phyloP scores from a whole-genome alignment of 2,888 invertebrate genomes.

The Amblyjoppa fuscipennis region DNA sequence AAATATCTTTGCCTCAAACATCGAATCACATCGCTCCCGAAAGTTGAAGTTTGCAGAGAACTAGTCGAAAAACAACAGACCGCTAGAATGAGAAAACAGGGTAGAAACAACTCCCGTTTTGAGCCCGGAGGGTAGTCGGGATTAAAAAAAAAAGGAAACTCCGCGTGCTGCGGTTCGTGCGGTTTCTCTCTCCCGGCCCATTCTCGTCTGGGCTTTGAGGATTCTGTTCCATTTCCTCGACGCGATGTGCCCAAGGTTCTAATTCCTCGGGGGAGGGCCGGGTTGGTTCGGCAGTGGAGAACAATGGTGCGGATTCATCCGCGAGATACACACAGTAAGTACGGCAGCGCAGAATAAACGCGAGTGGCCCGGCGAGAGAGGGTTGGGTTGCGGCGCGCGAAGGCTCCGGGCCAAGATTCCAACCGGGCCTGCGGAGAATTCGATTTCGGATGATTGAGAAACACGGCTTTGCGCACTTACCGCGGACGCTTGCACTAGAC shows the following conservation, averaged over 20 bases:
- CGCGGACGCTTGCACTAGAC: slow-evolving; percentile 56
- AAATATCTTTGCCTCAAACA: no score
- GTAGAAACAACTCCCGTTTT: no score
- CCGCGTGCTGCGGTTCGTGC: neutral
- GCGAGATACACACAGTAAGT: slow-evolving; percentile 8
- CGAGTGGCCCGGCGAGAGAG: neutral
- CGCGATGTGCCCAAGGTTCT: slow-evolving; percentile 50
- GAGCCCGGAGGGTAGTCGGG: no score
- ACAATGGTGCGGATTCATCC: slow-evolving; percentile 55
- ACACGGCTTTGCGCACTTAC: slow-evolving; percentile 62
- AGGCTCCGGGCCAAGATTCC: slow-evolving; percentile 43
- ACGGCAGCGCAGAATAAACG: neutral
- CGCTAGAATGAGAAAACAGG: neutral
- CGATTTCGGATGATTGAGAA: slow-evolving; percentile 71
- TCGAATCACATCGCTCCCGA: no score
- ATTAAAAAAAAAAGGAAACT: neutral
- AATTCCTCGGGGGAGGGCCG: slow-evolving; percentile 40
- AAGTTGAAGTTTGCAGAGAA: no score
- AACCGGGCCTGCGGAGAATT: slow-evolving; percentile 67
- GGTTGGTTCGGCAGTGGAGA: neutral
- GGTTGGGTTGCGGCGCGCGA: slow-evolving; percentile 21
- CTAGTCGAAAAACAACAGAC: neutral
- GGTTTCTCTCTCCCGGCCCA: slow-evolving; percentile 15
- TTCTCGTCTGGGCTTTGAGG: slow-evolving; percentile 9
- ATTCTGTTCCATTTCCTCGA: slow-evolving; percentile 52